These are phyloP conservation scores for Timandra comae DNA, from an alignment of 2,888 invertebrate genomes.

Conservation along the genomic window DNA sequence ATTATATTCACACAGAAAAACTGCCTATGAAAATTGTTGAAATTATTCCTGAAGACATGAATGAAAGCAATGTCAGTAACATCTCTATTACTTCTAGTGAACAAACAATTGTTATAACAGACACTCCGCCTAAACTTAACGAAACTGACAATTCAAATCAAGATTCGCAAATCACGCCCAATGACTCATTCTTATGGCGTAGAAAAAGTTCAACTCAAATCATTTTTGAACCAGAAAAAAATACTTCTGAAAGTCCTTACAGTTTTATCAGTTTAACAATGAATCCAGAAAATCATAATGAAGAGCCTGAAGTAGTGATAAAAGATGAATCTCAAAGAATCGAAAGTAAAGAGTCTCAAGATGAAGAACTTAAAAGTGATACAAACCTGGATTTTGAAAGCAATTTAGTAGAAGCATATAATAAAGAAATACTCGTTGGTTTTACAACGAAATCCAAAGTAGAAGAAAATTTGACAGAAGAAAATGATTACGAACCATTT, in stretches of 20 bases:
- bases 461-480: conserved; percentile 29
- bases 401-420: conserved; percentile 64
- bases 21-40: conserved; percentile 61
- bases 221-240: conserved; percentile 57
- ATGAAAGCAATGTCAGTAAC: conserved; percentile 34
- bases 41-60: conserved; percentile 65
- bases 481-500: conserved; percentile 68
- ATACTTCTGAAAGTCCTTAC: conserved; percentile 49
- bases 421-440: conserved; percentile 58
- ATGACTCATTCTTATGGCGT: conserved; percentile 81
- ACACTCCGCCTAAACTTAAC: conserved; percentile 9
- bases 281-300: conserved; percentile 26
- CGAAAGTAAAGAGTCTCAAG: conserved; percentile 38
- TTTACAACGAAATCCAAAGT: conserved; percentile 48
- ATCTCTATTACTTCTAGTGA: conserved; percentile 15
- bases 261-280: conserved; percentile 48
- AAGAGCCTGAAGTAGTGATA: conserved; percentile 28
- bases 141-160: conserved; percentile 18
- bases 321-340: conserved; percentile 38
- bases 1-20: conserved; percentile 65
- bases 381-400: conserved; percentile 59
- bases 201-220: conserved; percentile 62
- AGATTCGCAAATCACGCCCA: conserved; percentile 71
- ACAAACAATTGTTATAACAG: conserved; percentile 13
- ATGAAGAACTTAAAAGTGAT: conserved; percentile 29